phyloP scores from a whole-genome alignment of 2,113 vertebrate genomes.

The Tachysurus vachellii region DNA sequence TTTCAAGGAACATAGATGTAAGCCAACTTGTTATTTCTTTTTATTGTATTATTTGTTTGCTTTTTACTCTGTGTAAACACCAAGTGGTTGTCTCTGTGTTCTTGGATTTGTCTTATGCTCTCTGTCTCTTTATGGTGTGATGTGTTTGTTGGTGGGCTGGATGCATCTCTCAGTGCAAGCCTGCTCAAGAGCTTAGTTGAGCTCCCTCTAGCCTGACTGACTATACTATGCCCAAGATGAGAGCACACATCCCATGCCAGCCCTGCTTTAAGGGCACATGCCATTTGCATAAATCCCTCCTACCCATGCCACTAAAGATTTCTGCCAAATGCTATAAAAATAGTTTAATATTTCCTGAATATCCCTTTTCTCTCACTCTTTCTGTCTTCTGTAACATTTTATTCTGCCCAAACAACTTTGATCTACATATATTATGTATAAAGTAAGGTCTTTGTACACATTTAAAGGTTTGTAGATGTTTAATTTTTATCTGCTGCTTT shows the following conservation, averaged over 20 bases:
- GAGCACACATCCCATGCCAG: slow-evolving; percentile 22
- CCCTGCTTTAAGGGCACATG: background rate
- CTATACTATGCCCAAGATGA: slow-evolving; percentile 46
- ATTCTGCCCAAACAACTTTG: slow-evolving; percentile 67
- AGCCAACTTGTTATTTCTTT: slow-evolving; percentile 13
- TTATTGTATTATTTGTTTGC: background rate
- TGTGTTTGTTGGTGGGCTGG: slow-evolving; percentile 36
- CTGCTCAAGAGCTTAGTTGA: slow-evolving; percentile 61
- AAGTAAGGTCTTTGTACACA: slow-evolving; percentile 89
- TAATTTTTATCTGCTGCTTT: slow-evolving; percentile 89
- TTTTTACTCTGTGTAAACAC: background rate
- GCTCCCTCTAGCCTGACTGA: slow-evolving; percentile 18
- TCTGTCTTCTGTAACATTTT: slow-evolving; percentile 54
- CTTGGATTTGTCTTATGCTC: background rate
- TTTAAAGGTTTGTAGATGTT: slow-evolving; percentile 81
- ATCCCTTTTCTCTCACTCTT: slow-evolving; percentile 52
- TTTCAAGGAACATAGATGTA: slow-evolving; percentile 50
- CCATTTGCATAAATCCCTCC: background rate
- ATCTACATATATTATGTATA: slow-evolving; percentile 77
- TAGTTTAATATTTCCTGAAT: slow-evolving; percentile 60
- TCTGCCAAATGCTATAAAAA: slow-evolving; percentile 32
- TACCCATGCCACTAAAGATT: background rate
- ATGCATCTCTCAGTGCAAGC: slow-evolving; percentile 50
- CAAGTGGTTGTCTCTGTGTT: background rate
- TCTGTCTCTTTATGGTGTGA: slow-evolving; percentile 26